Conservation (phyloP, 2,888 invertebrate species). For the Eretmocerus hayati region DNA sequence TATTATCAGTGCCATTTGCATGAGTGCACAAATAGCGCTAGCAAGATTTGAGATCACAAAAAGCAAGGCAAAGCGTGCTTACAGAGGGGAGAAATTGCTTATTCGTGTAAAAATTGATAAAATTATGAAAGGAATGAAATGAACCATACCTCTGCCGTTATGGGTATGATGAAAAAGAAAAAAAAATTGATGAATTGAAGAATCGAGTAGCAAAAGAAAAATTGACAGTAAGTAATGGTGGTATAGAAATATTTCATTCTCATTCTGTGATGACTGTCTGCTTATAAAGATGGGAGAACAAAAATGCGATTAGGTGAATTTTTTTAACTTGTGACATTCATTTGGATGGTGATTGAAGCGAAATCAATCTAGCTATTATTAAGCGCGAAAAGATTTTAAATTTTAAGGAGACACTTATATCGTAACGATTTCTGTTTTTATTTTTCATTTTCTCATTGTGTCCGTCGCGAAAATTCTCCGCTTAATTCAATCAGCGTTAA, state of each 20-base stretch:
- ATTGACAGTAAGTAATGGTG: too few relatives aligned
- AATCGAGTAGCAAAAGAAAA: too few relatives aligned
- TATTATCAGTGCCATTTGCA: conserved; percentile 25
- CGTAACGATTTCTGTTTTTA: conserved; percentile 3
- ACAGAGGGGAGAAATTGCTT: conserved; percentile 21
- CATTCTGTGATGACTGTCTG: conserved; percentile 45
- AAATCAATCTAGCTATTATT: conserved; percentile 13
- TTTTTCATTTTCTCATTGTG: conserved; percentile 10
- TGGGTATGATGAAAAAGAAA: conserved; percentile 5
- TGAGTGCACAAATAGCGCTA: conserved; percentile 21
- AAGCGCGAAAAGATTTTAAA: conserved; percentile 18
- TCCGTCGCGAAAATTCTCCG: conserved; percentile 11
- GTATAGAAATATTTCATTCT: conserved; percentile 38
- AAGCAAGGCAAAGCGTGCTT: conserved; percentile 20
- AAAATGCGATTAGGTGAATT: conserved; percentile 35
- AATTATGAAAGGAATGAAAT: conserved; percentile 22
- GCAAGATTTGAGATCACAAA: conserved; percentile 19
- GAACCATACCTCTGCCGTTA: conserved; percentile 17
- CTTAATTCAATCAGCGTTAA: conserved; percentile 8
- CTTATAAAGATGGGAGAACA: conserved; percentile 27
- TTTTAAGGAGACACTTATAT: conserved; percentile 22
- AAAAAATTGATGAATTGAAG: conserved; percentile 3
- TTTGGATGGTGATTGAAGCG: conserved; percentile 14
- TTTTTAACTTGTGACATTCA: conserved; percentile 29
- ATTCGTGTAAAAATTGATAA: conserved; percentile 25